Evolutionary conservation across 2,888 invertebrate genomes (phyloP).

Genomic region (Hirtodrosophila confusa): DNA sequence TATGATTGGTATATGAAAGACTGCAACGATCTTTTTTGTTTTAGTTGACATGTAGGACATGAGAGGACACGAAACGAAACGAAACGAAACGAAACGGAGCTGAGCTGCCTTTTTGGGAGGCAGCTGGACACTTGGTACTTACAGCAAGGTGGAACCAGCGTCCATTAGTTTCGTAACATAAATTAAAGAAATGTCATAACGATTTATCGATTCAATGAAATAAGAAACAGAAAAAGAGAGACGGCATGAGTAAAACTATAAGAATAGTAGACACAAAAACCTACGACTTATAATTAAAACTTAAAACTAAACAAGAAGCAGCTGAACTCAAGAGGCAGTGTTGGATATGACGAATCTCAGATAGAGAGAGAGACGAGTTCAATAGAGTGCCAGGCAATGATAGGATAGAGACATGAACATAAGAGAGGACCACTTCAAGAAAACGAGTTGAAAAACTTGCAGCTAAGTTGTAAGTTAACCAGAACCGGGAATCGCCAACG

Average conservation of each 20-base stretch:
- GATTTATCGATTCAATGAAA: constrained; percentile 41
- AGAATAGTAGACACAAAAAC: constrained; percentile 27
- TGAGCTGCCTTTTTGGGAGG: constrained; percentile 29
- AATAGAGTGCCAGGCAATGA: constrained; percentile 53
- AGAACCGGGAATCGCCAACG: constrained; percentile 30
- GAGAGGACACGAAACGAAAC: constrained; percentile 32
- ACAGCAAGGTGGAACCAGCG: constrained; percentile 70
- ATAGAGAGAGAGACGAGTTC: constrained; percentile 13
- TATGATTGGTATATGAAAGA: constrained; percentile 19
- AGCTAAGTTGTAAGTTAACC: constrained; percentile 40
- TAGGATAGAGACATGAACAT: constrained; percentile 32
- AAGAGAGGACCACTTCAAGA: constrained; percentile 32
- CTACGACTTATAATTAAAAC: constrained; percentile 54
- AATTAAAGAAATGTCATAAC: constrained; percentile 53
- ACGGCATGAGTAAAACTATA: constrained; percentile 55
- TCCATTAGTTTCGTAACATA: constrained; percentile 51
- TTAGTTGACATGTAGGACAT: constrained; percentile 33
- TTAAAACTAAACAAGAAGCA: constrained; percentile 53
- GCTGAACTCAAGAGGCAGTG: constrained; percentile 36
- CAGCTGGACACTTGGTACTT: constrained; percentile 78
- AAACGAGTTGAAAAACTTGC: constrained; percentile 28
- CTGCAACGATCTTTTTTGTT: constrained; percentile 17
- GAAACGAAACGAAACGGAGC: constrained; percentile 50
- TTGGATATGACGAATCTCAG: constrained; percentile 27
- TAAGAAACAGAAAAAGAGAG: constrained; percentile 43